A percentile compares a stretch with the other conserved stretches of the same genome.
These are phyloP conservation scores for Pangasianodon hypophthalmus DNA, from an alignment of 2,113 vertebrate species.

Conservation along the genomic window DNA sequence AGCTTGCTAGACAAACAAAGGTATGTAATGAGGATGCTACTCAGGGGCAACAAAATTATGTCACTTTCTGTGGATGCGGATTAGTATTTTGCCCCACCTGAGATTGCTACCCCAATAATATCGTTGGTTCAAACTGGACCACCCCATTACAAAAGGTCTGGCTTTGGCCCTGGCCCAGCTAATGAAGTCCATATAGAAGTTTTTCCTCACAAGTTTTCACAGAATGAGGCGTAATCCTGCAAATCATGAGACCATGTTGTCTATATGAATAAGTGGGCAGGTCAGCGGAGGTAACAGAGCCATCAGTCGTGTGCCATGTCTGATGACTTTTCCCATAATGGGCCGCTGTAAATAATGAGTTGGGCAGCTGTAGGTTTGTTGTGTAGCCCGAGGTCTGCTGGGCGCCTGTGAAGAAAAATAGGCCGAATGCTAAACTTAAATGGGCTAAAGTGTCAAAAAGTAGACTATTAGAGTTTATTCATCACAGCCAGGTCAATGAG, in stretches of 20 bases:
- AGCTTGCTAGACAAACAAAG: not conserved
- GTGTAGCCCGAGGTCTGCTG: constrained; percentile 15
- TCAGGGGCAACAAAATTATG: not conserved
- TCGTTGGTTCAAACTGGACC: not conserved
- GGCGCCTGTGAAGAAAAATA: constrained; percentile 7
- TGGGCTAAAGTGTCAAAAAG: constrained; percentile 33
- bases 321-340: constrained; percentile 24
- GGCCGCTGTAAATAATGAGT: constrained; percentile 29
- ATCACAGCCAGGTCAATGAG: constrained; percentile 20
- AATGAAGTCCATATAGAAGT: not conserved
- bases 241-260: not conserved
- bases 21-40: not conserved
- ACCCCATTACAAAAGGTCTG: not conserved
- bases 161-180: not conserved
- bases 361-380: constrained; percentile 16
- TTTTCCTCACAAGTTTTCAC: not conserved
- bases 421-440: constrained; percentile 21
- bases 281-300: not conserved
- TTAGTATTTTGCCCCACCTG: not conserved
- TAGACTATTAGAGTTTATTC: constrained; percentile 2
- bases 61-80: not conserved
- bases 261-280: constrained; percentile 10
- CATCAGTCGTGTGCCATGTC: constrained; percentile 8
- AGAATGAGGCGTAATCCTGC: not conserved
- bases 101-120: not conserved